These are phyloP conservation scores for Mantis religiosa DNA, from an alignment of 2,888 invertebrate species.

Conservation along the genomic window DNA sequence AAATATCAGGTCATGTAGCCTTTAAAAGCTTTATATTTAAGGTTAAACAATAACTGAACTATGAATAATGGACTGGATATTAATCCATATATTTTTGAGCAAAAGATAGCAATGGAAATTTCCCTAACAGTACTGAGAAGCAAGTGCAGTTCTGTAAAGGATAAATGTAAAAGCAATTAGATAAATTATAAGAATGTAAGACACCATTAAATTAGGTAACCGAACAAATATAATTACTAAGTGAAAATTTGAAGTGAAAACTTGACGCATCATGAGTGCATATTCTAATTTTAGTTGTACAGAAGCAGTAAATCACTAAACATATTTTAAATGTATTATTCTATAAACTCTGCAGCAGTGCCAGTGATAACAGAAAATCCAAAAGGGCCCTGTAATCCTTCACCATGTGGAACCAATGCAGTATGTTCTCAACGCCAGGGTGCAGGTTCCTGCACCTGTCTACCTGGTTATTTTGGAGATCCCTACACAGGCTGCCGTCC, in stretches of 20 bases:
- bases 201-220: too few relatives aligned
- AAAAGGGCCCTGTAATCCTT: constrained; percentile 69
- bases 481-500: constrained; percentile 82
- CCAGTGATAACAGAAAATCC: constrained; percentile 42
- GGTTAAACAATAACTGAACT: too few relatives aligned
- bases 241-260: background rate
- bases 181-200: too few relatives aligned
- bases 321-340: background rate
- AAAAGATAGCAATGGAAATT: too few relatives aligned
- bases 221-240: background rate
- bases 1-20: too few relatives aligned
- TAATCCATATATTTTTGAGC: too few relatives aligned
- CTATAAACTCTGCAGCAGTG: constrained; percentile 7
- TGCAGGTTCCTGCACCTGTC: constrained; percentile 76
- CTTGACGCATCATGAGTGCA: background rate
- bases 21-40: too few relatives aligned
- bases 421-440: constrained; percentile 75
- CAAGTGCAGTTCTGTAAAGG: too few relatives aligned
- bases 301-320: background rate
- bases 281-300: too few relatives aligned
- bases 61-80: too few relatives aligned
- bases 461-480: constrained; percentile 78
- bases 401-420: constrained; percentile 83
- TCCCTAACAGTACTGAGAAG: too few relatives aligned
- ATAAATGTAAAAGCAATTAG: too few relatives aligned